Conservation (phyloP, 2,113 vertebrate species). For the Antigone vipio region DNA sequence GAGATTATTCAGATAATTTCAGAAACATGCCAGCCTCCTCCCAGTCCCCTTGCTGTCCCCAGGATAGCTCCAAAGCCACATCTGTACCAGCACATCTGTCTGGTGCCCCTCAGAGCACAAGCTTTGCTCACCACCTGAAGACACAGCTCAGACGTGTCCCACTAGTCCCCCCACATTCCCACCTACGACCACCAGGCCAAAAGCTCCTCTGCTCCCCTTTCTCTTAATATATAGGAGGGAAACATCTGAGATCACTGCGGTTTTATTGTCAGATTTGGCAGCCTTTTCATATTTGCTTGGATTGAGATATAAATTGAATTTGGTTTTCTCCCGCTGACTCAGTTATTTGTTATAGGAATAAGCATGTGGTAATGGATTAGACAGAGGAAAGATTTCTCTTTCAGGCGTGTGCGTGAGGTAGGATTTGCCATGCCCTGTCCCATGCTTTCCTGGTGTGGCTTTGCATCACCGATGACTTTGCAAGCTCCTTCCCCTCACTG, state of each 20-base stretch:
- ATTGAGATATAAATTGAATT: constrained; percentile 64
- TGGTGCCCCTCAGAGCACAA: neutral
- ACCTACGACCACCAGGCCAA: fast-evolving
- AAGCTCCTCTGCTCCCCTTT: neutral
- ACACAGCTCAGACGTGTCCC: neutral
- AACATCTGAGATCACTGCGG: constrained; percentile 22
- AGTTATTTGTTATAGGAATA: constrained; percentile 62
- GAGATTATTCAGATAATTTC: neutral
- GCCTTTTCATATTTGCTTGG: constrained; percentile 57
- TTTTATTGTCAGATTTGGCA: constrained; percentile 58
- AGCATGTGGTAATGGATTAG: constrained; percentile 36
- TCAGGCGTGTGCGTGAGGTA: neutral
- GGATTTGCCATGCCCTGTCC: neutral
- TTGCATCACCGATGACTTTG: neutral
- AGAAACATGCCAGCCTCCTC: neutral
- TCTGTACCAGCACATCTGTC: neutral
- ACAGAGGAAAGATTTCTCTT: neutral
- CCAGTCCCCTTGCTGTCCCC: neutral
- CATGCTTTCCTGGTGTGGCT: neutral
- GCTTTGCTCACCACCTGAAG: neutral
- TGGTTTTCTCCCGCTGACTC: constrained; percentile 58
- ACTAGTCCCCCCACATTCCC: neutral
- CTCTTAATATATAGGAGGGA: neutral
- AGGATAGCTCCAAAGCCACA: neutral
- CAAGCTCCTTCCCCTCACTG: neutral